Base-by-base conservation (phyloP, 2,797 vertebrate genomes). In the Prunella strophiata region DNA sequence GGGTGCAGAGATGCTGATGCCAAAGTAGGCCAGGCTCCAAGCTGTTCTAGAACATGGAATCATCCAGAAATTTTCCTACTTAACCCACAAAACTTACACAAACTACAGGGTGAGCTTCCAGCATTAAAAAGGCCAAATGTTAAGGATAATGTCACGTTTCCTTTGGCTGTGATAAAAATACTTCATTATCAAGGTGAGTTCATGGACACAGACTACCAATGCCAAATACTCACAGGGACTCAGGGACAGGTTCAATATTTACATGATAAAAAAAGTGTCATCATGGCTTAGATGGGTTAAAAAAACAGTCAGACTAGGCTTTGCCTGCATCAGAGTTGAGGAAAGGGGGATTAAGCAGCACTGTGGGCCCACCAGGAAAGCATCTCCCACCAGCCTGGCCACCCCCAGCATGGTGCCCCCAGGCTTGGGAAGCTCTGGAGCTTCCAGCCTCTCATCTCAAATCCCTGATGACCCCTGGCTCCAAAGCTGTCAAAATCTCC, bases 331-430 rank as follows among this genome's bases (percentile, higher is more conserved):
- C 23, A 42, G 30, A 59, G 38, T 32, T 18, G 57, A 75, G 77
- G 57, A 50, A 42, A 85, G 26, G 0, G 1, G 38, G 25, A 25
- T 26, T 40, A 50, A 76, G 61, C 55, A 70, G 51, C 80, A 29
- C 50, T 5, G 17, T 19, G n/a, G 29, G 32, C 29, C 13, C 65
- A 50, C 8, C 42, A 63, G 34, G 11, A 91, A 13, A 38, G 25
- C 0, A 0, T 9, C 23, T 15, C 71, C 19, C 27, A 43, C 7
- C 27, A 25, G 22, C 0, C 3, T 34, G 65, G 52, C 23, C 55
- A 17, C 1, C 22, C n/a, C 55, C 51, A 50, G 38, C 50, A 23
- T 0, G 2, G 23, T 25, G 34, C 36, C 45, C 13, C 29, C 36
- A 74, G 21, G 40, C 58, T 77, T 51, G 20, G 36, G n/a, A 65